These are phyloP conservation scores for Chymomyza caudatula DNA, from an alignment of 2,888 invertebrate genomes.

Conservation along the genomic window DNA sequence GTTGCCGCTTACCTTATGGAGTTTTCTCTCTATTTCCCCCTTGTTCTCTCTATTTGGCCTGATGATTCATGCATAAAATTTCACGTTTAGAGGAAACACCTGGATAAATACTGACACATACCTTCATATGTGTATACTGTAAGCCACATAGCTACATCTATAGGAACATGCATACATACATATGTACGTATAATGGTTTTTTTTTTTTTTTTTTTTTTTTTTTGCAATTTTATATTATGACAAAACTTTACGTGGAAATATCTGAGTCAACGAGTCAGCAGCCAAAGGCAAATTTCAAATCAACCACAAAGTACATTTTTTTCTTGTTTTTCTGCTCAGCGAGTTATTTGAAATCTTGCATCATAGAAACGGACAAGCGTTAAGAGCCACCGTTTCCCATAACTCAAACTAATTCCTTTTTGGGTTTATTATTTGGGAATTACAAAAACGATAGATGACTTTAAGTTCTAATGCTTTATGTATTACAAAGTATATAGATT, in stretches of 20 bases:
- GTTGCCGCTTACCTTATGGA: constrained; percentile 5
- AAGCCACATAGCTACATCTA: not conserved
- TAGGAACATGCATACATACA: no score
- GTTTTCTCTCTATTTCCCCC: not conserved
- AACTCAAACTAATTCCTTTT: no score
- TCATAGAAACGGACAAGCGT: no score
- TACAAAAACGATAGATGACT: no score
- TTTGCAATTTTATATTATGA: constrained; percentile 7
- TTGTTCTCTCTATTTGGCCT: constrained; percentile 2
- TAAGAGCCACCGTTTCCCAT: no score
- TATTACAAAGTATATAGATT: no score
- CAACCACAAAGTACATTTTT: not conserved
- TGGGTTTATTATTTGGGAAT: no score
- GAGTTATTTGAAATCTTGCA: not conserved
- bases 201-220: not conserved
- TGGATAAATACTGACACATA: constrained; percentile 47
- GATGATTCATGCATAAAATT: constrained; percentile 54
- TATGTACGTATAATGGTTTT: not conserved
- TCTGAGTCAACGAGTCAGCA: not conserved
- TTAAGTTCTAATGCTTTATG: no score
- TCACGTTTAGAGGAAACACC: constrained; percentile 59
- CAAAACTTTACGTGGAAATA: not conserved
- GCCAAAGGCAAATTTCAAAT: not conserved
- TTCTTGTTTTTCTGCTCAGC: not conserved
- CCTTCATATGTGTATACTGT: not conserved